Percentiles rank a stretch among this genome's conserved stretches.
Evolutionary conservation across 2,797 vertebrate genomes (phyloP).

Genomic region (Enteromius radiatus): DNA sequence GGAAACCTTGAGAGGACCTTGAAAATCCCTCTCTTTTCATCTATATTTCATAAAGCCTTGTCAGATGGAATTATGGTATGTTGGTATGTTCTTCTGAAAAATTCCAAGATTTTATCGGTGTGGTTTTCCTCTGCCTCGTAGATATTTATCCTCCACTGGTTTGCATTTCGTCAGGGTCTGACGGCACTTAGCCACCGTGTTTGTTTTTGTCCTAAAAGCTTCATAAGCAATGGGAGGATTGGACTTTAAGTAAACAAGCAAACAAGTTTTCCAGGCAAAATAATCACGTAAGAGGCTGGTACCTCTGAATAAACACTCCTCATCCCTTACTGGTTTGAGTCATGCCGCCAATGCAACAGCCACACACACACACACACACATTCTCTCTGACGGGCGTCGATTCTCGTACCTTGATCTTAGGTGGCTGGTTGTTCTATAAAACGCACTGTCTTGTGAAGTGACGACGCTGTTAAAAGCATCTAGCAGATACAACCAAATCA

Average conservation of each 20-base stretch:
- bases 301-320: constrained; percentile 47
- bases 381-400: constrained; percentile 19
- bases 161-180: constrained; percentile 26
- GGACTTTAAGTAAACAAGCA: constrained; percentile 34
- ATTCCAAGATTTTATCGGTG: constrained; percentile 11
- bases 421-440: constrained; percentile 34
- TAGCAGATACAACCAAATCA: constrained; percentile 22
- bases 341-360: constrained; percentile 14
- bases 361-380: background rate
- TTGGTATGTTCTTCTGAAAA: constrained; percentile 26
- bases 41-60: constrained; percentile 35
- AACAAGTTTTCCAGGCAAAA: constrained; percentile 29
- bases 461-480: constrained; percentile 2
- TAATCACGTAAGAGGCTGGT: constrained; percentile 14
- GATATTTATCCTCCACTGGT: constrained; percentile 35
- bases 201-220: constrained; percentile 47
- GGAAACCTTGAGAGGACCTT: constrained; percentile 41
- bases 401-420: constrained; percentile 45
- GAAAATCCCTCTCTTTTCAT: constrained; percentile 30
- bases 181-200: constrained; percentile 17
- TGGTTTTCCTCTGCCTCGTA: constrained; percentile 18
- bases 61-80: constrained; percentile 27
- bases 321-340: constrained; percentile 40
- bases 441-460: constrained; percentile 26
- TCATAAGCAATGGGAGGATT: constrained; percentile 34